Base-by-base conservation (phyloP, 2,888 invertebrate species). In the Ecliptopera silaceata region DNA sequence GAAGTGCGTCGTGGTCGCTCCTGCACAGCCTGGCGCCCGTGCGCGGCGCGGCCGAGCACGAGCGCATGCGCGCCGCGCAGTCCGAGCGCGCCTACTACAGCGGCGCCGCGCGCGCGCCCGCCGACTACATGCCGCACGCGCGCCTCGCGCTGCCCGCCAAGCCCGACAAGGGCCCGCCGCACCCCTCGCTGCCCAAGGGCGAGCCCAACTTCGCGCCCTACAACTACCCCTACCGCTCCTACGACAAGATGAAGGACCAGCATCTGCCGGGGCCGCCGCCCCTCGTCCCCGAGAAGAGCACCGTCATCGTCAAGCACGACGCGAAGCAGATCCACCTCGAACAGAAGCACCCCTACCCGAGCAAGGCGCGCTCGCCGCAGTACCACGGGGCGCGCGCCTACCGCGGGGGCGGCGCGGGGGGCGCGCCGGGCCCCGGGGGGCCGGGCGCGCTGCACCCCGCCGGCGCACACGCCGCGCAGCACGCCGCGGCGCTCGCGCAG, bases 271-370 rank as follows among this genome's bases (percentile, higher is more conserved):
- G 94, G 63, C 94, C 94, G 13, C 94, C 95, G 49, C 94, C 94
- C 4, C 84, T 95, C 55, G 90, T 95, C 66, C 93, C 93, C 69
- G 95, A 95, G 81, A 95, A 95, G 81, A 95, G 93, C 81, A 94
- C 95, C 74, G 96, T 96, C 78, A 96, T 96, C 80, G 96, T 96
- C 60, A 95, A 96, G 78, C 95, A 95, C 80, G 95, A 95, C 73
- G 93, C 93, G 50, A 94, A 95, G 79, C 93, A 93, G 73, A 86
- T 91, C 41, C 93, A 93, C 75, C 77, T 93, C 59, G 93, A 94
- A 78, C 93, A 77, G 82, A 93, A 83, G 83, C 93, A 79, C 58
- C 88, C 84, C n/a, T 93, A 93, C 59, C 92, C 93, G 64, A 93
- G 93, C 63, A 93, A 94, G 74, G 83, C 93, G 56, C 82, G 93